These are phyloP conservation scores for Glaucomys volans DNA, from an alignment of 2,113 vertebrate species.

Conservation along the genomic window DNA sequence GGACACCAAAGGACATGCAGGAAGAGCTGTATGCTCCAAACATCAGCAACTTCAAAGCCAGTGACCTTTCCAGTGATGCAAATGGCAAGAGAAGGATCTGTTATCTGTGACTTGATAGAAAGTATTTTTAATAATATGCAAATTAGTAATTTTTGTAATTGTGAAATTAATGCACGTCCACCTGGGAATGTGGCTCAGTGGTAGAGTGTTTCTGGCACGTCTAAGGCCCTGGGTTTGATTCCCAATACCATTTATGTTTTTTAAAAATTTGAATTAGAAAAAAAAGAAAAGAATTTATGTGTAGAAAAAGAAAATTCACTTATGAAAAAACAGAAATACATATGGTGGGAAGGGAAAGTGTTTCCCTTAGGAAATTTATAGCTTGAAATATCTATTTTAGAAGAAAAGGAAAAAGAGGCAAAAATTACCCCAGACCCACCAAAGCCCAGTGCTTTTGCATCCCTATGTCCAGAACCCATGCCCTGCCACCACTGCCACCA, in stretches of 20 bases:
- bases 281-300: too few relatives aligned
- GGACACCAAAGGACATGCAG: not conserved
- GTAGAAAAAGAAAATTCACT: not conserved
- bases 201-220: too few relatives aligned
- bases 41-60: not conserved
- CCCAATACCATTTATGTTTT: too few relatives aligned
- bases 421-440: not conserved
- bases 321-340: not conserved
- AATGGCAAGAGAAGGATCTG: not conserved
- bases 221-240: too few relatives aligned
- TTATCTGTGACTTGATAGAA: not conserved
- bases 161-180: not conserved
- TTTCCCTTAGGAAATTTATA: not conserved
- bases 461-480: too few relatives aligned
- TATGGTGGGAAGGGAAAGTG: not conserved
- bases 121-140: not conserved
- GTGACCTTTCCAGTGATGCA: not conserved
- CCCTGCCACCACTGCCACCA: not conserved
- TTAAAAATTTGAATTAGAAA: too few relatives aligned
- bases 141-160: not conserved
- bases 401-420: not conserved
- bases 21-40: not conserved
- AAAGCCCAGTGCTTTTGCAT: too few relatives aligned
- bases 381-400: not conserved
- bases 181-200: too few relatives aligned